Percentiles rank a stretch among this genome's conserved stretches.
phyloP scores from a whole-genome alignment of 2,888 invertebrate species.

The Acleris sparsana region DNA sequence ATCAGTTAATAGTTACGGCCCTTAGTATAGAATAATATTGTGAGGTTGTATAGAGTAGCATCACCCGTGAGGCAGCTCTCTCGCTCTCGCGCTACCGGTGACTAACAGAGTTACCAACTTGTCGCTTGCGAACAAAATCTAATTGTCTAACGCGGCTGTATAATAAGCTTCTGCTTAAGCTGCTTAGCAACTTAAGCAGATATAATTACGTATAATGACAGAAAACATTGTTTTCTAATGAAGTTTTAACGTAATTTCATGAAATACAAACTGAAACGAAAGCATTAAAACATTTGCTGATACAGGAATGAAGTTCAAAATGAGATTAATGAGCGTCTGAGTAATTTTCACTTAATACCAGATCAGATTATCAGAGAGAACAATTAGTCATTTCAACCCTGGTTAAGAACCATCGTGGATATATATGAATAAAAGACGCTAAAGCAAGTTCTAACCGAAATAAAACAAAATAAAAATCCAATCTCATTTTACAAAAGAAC shows the following conservation, averaged over 20 bases:
- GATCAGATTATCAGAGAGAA: too few species aligned
- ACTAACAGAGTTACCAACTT: constrained; percentile 69
- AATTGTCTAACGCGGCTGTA: constrained; percentile 74
- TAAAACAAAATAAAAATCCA: too few species aligned
- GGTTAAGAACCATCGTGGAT: too few species aligned
- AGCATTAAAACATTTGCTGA: neutral
- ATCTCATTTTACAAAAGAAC: too few species aligned
- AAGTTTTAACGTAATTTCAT: constrained; percentile 9
- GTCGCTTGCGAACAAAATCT: constrained; percentile 70
- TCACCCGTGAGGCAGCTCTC: neutral
- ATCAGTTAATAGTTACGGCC: too few species aligned
- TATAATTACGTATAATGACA: constrained; percentile 44
- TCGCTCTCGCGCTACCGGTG: constrained; percentile 42
- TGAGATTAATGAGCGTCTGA: too few species aligned
- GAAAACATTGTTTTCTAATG: constrained; percentile 20
- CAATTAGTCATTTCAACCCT: too few species aligned
- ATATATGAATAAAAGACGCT: too few species aligned
- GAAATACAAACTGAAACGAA: neutral
- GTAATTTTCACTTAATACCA: too few species aligned
- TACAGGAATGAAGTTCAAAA: too few species aligned
- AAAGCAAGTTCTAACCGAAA: too few species aligned
- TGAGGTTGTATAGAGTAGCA: neutral
- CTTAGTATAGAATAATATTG: too few species aligned
- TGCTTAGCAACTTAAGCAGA: constrained; percentile 55
- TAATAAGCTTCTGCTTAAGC: constrained; percentile 72